A percentile compares a stretch with the other conserved stretches of the same genome.
These are phyloP conservation scores for Microctenopoma stevenorrisi DNA, from an alignment of 2,797 vertebrate genomes.

Conservation along the genomic window DNA sequence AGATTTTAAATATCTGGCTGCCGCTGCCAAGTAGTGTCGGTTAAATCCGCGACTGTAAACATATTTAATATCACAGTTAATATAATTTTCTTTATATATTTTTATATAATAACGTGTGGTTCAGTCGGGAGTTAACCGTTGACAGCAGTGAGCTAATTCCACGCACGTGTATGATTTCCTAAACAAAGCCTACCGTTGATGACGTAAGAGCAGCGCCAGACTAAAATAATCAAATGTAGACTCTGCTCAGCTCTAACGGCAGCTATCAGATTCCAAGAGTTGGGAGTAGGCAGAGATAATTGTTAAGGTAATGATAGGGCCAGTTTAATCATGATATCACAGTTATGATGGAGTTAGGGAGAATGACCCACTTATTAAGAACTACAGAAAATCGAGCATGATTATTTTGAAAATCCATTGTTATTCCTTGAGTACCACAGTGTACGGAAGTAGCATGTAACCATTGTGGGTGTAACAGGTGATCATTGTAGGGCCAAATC, in stretches of 20 bases:
- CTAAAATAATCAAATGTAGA: slow-evolving; percentile 67
- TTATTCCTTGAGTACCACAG: slow-evolving; percentile 52
- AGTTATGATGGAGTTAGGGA: not conserved
- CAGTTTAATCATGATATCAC: not conserved
- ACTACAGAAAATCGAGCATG: not conserved
- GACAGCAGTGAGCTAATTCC: not conserved
- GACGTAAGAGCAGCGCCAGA: slow-evolving; percentile 64
- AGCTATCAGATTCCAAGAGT: not conserved
- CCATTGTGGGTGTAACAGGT: slow-evolving; percentile 70
- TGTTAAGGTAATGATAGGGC: not conserved
- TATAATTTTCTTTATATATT: too few relatives aligned
- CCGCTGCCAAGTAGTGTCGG: too few relatives aligned
- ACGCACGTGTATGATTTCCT: slow-evolving; percentile 48
- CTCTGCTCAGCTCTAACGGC: fast-evolving
- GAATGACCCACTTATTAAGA: too few relatives aligned
- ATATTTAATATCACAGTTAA: not conserved
- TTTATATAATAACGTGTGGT: not conserved
- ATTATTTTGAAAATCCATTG: slow-evolving; percentile 55
- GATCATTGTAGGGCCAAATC: slow-evolving; percentile 32
- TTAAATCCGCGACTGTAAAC: not conserved
- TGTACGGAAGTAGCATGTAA: slow-evolving; percentile 84
- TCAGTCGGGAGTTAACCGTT: not conserved
- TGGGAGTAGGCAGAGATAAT: not conserved
- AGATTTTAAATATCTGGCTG: not conserved
- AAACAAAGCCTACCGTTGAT: slow-evolving; percentile 56